These are phyloP conservation scores for Arenaria interpres DNA, from an alignment of 2,113 vertebrate species.

Conservation along the genomic window DNA sequence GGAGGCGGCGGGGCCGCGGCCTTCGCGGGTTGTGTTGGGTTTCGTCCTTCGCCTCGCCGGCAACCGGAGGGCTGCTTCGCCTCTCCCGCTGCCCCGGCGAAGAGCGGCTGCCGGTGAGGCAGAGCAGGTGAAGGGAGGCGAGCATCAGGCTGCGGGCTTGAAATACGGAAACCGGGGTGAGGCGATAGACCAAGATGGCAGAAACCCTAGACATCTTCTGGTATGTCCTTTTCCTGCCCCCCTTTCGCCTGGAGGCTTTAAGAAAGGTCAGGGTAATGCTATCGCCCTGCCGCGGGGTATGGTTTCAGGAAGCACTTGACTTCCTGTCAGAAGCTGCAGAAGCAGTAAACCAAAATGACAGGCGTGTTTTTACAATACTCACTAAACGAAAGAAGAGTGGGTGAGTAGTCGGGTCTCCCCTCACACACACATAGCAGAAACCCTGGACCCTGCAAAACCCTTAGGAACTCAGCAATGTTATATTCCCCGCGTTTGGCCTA, in stretches of 20 bases:
- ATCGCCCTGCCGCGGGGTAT: fast-evolving
- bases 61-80: background rate
- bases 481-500: fast-evolving
- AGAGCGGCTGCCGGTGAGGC: background rate
- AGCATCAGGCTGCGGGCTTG: background rate
- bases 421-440: fast-evolving
- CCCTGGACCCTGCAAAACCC: background rate
- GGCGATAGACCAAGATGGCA: background rate
- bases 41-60: too few relatives aligned
- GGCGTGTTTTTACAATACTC: background rate
- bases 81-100: background rate
- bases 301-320: background rate
- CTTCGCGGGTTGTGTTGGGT: background rate
- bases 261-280: background rate
- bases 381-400: background rate
- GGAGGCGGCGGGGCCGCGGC: background rate
- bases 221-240: background rate
- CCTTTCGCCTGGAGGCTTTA: fast-evolving
- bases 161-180: background rate
- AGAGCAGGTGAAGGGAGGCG: background rate
- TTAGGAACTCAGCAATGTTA: fast-evolving
- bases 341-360: background rate
- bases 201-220: background rate
- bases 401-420: background rate
- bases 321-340: background rate